phyloP scores from a whole-genome alignment of 2,113 vertebrate genomes.

The Chelonoidis abingdonii region DNA sequence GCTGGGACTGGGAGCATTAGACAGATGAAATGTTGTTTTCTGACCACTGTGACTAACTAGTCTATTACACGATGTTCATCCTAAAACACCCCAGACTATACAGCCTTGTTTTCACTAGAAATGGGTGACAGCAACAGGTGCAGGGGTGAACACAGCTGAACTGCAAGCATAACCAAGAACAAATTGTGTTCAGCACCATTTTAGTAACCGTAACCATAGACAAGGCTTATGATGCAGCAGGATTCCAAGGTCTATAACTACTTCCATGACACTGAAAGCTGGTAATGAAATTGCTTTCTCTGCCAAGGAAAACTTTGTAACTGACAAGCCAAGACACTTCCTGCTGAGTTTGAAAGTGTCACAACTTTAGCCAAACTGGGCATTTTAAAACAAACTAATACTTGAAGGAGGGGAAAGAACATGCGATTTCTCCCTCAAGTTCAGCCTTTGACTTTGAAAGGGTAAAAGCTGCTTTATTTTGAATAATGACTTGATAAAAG shows the following conservation, averaged over 20 bases:
- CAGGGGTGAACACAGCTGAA: neutral
- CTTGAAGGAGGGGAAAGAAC: neutral
- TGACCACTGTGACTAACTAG: neutral
- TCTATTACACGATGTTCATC: neutral
- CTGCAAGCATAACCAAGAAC: neutral
- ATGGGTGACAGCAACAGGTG: neutral
- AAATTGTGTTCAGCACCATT: neutral
- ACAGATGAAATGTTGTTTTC: neutral
- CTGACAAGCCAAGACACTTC: slow-evolving; percentile 28
- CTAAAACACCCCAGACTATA: neutral
- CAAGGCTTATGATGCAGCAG: neutral
- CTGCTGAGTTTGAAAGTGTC: slow-evolving; percentile 34
- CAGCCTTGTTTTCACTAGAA: neutral
- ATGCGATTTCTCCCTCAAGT: neutral
- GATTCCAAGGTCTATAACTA: slow-evolving; percentile 31
- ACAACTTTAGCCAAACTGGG: slow-evolving; percentile 15
- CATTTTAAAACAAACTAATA: slow-evolving; percentile 21
- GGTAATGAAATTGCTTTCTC: neutral
- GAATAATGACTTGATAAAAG: slow-evolving; percentile 24
- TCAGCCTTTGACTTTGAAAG: neutral
- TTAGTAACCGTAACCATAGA: neutral
- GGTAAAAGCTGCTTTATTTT: slow-evolving; percentile 37
- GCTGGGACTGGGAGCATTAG: neutral
- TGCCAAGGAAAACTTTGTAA: slow-evolving; percentile 5
- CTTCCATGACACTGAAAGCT: neutral